Conservation (phyloP, 2,888 invertebrate genomes). For the Coenonympha glycerion region DNA sequence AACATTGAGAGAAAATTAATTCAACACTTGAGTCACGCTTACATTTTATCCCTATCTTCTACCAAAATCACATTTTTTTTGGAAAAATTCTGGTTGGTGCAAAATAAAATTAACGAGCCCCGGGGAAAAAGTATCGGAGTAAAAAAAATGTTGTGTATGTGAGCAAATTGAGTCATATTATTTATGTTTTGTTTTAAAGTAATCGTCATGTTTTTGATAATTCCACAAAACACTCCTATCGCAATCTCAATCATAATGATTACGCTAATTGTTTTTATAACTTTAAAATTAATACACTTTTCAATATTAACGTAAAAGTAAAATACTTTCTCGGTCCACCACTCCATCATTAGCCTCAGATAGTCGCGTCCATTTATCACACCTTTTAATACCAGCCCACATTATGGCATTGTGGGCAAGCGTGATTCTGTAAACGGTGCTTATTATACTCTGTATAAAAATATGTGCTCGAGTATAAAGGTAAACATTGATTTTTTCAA, state of each 20-base stretch:
- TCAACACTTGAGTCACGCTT: not conserved
- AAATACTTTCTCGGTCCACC: conserved; percentile 20
- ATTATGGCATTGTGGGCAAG: conserved; percentile 64
- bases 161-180: too few relatives aligned
- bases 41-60: too few relatives aligned
- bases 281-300: not conserved
- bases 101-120: too few relatives aligned
- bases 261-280: too few relatives aligned
- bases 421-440: conserved; percentile 73
- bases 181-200: too few relatives aligned
- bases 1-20: conserved; percentile 9
- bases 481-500: conserved; percentile 72
- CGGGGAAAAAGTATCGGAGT: too few relatives aligned
- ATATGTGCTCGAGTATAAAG: conserved; percentile 72
- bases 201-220: too few relatives aligned
- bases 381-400: conserved; percentile 63
- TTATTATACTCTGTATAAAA: conserved; percentile 75
- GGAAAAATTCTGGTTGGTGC: too few relatives aligned
- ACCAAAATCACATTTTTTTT: too few relatives aligned
- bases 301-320: not conserved
- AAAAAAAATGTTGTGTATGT: too few relatives aligned
- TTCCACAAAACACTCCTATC: too few relatives aligned
- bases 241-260: too few relatives aligned
- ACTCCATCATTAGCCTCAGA: conserved; percentile 16
- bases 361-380: conserved; percentile 54